Evolutionary conservation across 2,888 invertebrate species (phyloP).

Genomic region (Tiliacea aurago): DNA sequence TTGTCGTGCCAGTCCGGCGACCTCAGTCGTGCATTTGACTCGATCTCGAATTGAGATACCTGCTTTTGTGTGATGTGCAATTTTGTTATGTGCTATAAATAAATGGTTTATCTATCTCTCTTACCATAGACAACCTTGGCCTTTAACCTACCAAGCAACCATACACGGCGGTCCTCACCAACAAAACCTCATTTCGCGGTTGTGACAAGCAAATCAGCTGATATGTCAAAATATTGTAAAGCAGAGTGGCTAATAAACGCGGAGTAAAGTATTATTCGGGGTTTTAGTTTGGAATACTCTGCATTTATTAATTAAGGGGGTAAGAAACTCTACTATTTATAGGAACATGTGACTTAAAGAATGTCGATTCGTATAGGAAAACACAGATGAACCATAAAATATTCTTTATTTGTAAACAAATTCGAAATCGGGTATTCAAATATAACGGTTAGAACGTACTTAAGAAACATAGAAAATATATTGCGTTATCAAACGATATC

Average conservation of each 20-base stretch:
- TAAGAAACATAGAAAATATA: constrained; percentile 66
- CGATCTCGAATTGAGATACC: too few species aligned
- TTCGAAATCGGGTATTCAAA: constrained; percentile 72
- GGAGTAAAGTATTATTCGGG: not conserved
- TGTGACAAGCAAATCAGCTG: not conserved
- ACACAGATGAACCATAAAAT: constrained; percentile 77
- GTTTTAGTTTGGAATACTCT: not conserved
- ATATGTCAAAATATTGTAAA: not conserved
- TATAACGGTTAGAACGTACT: constrained; percentile 55
- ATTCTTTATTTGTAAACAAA: constrained; percentile 83
- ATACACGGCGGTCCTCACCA: not conserved
- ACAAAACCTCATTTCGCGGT: not conserved
- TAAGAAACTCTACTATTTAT: not conserved
- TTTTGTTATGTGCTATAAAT: not conserved
- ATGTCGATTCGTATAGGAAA: constrained; percentile 36
- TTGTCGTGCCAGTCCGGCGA: not conserved
- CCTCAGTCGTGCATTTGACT: too few species aligned
- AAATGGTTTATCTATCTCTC: not conserved
- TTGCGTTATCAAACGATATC: constrained; percentile 50
- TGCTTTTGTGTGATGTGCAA: not conserved
- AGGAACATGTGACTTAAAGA: not conserved
- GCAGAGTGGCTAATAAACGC: not conserved
- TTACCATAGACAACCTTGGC: not conserved
- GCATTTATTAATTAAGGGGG: not conserved
- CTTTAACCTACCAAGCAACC: not conserved